Percentiles rank a stretch among this genome's conserved stretches.
Evolutionary conservation across 2,113 vertebrate species (phyloP).

Genomic region (Azemiops feae): DNA sequence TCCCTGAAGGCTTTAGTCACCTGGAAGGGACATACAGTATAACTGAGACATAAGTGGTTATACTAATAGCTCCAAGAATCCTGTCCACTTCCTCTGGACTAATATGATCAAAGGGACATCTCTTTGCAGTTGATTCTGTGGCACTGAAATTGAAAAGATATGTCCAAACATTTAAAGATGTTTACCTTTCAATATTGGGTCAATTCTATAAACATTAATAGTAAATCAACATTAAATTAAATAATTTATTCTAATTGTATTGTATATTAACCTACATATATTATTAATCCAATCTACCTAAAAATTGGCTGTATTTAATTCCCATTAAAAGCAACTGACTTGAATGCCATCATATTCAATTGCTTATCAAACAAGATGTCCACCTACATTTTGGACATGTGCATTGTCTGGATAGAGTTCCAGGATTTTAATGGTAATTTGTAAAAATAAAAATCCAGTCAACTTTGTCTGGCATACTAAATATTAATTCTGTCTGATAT

Average conservation of each 20-base stretch:
- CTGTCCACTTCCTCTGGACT: neutral
- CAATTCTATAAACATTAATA: neutral
- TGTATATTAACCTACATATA: neutral
- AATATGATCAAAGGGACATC: neutral
- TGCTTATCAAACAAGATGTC: neutral
- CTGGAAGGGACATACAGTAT: neutral
- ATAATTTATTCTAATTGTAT: neutral
- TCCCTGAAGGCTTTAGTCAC: neutral
- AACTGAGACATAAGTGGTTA: neutral
- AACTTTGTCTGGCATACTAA: neutral
- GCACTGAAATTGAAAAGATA: neutral
- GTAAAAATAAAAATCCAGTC: neutral
- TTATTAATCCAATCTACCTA: neutral
- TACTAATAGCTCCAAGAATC: neutral
- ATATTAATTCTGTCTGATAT: neutral
- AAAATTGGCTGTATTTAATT: neutral
- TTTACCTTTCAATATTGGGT: neutral
- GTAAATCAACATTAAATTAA: neutral
- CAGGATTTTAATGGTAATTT: neutral
- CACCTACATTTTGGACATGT: neutral
- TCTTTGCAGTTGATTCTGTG: neutral
- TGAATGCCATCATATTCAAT: neutral
- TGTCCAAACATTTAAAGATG: neutral
- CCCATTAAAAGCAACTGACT: neutral
- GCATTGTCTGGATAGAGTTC: neutral